Base-by-base conservation (phyloP, 2,113 vertebrate species). In the Thinocorus orbignyianus region DNA sequence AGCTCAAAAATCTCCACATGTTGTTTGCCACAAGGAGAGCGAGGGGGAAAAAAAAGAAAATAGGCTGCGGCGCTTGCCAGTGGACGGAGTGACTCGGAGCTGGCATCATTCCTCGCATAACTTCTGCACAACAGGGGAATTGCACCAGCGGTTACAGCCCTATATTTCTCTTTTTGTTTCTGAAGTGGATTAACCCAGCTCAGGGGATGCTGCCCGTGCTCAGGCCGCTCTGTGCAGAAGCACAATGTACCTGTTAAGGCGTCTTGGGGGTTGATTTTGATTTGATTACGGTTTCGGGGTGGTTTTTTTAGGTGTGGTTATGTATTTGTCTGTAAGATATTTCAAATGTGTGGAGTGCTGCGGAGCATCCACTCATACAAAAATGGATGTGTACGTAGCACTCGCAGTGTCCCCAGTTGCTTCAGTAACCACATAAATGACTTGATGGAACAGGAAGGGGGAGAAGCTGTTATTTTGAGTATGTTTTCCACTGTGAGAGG, bases 21-120 rank as follows among this genome's bases (percentile, higher is more conserved):
- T 73, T 95, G 79, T 94, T 96, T 96, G 91, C 73, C 93, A 46
- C 76, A 66, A 61, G 71, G 76, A 82, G 26, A 37, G 16, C 22
- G 20, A 6, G 2, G 26, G 16, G 17, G 11, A 30, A 23, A 37
- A 9, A 33, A 60, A 22, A 20, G 37, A 28, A 33, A 10, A 7
- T 13, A 51, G 44, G 20, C 70, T 65, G 73, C 33, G 44, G 66
- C 25, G 6, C 66, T 93, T 86, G 84, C 30, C 95, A 94, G 90
- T 6, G 87, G 25, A 49, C 37, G 17, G 84, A 94, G 84, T 33
- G 66, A 23, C 48, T 80, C 78, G 57, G 90, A 95, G 85, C 79
- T 96, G 90, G 86, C 83, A 14, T 55, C 18, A 81, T 95, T 95
- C 92, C 89, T 86, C 77, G 20, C 91, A 55, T 81, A 96, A 93